Base-by-base conservation (phyloP, 2,888 invertebrate genomes). In the Thera obeliscata region DNA sequence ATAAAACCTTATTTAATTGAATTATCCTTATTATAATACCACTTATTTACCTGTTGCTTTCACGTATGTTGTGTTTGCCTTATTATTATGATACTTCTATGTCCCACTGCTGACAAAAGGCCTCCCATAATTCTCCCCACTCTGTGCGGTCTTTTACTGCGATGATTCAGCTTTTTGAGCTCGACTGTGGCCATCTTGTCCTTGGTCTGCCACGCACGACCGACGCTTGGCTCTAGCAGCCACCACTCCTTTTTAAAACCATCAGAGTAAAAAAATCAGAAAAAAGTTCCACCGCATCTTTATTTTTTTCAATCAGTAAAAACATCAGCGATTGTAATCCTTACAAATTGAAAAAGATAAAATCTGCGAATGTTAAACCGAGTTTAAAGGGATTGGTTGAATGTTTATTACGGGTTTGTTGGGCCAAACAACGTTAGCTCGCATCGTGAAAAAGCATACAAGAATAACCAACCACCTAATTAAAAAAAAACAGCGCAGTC, bases 271-370 rank as follows among this genome's bases (percentile, higher is more conserved):
- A 7, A 46, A 7, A 9, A 33, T 1, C 38, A 8, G 43, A 9
- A 56, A 43, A 56, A 12, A 56, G 12, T 41, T 38, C 12, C 41
- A 41, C 56, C 7, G 41, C 43, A 8, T 41, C 2, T 65, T 43
- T 22, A 46, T 55, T 46, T 36, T 41, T 66, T 69, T 64, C 66
- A 49, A 56, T 70, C 57, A 38, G 64, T 64, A 56, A 70, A 55
- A 55, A 58, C 49, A 58, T 48, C 56, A 41, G 2, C 33, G 38
- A 56, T 56, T 56, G 22, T 55, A 54, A 74, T 64, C 56, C 50
- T 71, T 71, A 76, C 69, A 75, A 74, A 80, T 78, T 73, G 74
- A 76, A 78, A 70, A 38, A 73, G 74, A 82, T 81, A 77, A 77
- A 65, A 73, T 66, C 72, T 72, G 61, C 74, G 68, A 71, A 71